These are phyloP conservation scores for Arenicola marina DNA, from an alignment of 2,888 invertebrate genomes.

Conservation along the genomic window DNA sequence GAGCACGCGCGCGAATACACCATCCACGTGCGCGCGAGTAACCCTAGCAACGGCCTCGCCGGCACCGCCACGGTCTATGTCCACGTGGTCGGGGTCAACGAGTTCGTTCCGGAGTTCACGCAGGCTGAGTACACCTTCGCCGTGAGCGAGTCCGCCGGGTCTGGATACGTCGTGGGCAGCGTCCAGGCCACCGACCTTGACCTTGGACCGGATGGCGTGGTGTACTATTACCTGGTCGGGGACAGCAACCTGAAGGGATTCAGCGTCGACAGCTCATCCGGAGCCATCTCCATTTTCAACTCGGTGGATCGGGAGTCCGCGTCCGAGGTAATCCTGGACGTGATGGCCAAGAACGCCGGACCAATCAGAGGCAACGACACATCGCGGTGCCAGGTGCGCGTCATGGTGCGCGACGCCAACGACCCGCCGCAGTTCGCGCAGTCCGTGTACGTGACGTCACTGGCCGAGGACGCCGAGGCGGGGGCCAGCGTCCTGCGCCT, in stretches of 20 bases:
- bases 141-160: slow-evolving; percentile 48
- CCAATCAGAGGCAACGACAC: slow-evolving; percentile 93
- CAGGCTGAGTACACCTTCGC: slow-evolving; percentile 42
- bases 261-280: slow-evolving; percentile 77
- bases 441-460: slow-evolving; percentile 74
- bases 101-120: slow-evolving; percentile 47
- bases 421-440: slow-evolving; percentile 93
- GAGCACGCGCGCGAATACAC: slow-evolving; percentile 79
- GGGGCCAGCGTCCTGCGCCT: slow-evolving; percentile 82
- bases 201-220: slow-evolving; percentile 57
- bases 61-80: slow-evolving; percentile 38
- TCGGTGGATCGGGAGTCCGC: slow-evolving; percentile 47
- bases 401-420: slow-evolving; percentile 93
- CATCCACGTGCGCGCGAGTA: slow-evolving; percentile 79
- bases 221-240: slow-evolving; percentile 90
- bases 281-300: slow-evolving; percentile 81
- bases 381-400: slow-evolving; percentile 90
- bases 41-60: slow-evolving; percentile 69
- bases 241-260: slow-evolving; percentile 92
- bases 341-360: slow-evolving; percentile 92
- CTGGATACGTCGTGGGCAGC: slow-evolving; percentile 39
- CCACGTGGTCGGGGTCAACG: slow-evolving; percentile 51
- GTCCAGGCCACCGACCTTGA: slow-evolving; percentile 50
- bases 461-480: slow-evolving; percentile 84
- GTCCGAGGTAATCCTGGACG: slow-evolving; percentile 68